Percentiles rank a stretch among this genome's conserved stretches.
Evolutionary conservation across 2,113 vertebrate species (phyloP).

Genomic region (Cephalopterus ornatus): DNA sequence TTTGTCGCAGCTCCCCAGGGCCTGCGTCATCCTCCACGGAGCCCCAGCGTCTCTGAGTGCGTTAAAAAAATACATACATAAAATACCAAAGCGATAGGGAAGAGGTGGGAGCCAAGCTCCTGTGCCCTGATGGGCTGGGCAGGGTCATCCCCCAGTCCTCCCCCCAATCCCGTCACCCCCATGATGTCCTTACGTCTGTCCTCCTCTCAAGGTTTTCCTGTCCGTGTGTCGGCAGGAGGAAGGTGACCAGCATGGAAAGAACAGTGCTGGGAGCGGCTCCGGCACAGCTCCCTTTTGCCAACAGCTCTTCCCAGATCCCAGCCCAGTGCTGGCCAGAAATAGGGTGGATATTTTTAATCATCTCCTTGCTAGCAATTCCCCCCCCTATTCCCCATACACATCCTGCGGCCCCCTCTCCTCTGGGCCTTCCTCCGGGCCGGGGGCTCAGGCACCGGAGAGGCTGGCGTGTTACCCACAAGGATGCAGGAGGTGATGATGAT

Average conservation of each 20-base stretch:
- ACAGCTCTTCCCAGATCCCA: slow-evolving; percentile 38
- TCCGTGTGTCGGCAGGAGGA: neutral
- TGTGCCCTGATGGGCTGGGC: neutral
- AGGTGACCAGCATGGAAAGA: neutral
- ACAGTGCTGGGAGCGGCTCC: slow-evolving; percentile 10
- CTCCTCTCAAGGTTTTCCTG: slow-evolving; percentile 54
- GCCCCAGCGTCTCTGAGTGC: neutral
- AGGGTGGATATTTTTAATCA: slow-evolving; percentile 56
- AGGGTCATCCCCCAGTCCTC: neutral
- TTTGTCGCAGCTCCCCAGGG: slow-evolving; percentile 41
- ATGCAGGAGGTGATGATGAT: slow-evolving; percentile 23
- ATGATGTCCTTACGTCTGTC: neutral
- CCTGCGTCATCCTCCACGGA: slow-evolving; percentile 37
- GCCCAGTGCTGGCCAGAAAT: slow-evolving; percentile 26
- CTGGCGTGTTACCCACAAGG: neutral
- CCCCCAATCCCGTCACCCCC: neutral
- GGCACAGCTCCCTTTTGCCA: slow-evolving; percentile 36
- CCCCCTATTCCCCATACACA: neutral
- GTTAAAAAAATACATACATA: neutral
- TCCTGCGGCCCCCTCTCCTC: neutral
- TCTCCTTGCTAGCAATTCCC: neutral
- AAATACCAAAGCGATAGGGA: neutral
- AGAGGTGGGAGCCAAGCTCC: neutral
- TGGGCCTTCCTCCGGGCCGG: neutral
- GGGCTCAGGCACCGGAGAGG: neutral